phyloP scores from a whole-genome alignment of 2,888 invertebrate species.

The Sipha maydis region DNA sequence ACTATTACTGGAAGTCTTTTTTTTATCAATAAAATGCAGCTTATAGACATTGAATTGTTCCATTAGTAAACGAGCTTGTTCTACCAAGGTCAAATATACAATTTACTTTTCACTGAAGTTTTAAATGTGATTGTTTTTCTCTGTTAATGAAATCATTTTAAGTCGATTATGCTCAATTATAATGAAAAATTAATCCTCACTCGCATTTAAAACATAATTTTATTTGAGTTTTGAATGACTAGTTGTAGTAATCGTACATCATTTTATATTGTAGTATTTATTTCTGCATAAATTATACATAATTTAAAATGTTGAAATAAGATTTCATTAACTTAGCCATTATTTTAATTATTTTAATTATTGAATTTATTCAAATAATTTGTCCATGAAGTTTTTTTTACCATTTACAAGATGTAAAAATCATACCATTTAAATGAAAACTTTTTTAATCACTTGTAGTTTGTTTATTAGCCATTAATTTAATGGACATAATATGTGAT shows the following conservation, averaged over 20 bases:
- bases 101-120: not conserved
- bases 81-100: not conserved
- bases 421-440: too few species aligned
- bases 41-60: not conserved
- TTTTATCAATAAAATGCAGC: slow-evolving; percentile 8
- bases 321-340: not conserved
- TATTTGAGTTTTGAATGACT: not conserved
- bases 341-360: too few species aligned
- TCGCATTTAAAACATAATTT: not conserved
- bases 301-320: not conserved
- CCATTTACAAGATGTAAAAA: too few species aligned
- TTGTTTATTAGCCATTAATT: not conserved
- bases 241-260: too few species aligned
- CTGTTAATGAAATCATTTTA: not conserved
- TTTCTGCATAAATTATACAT: not conserved
- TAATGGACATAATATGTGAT: not conserved
- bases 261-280: not conserved
- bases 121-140: not conserved
- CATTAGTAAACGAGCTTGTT: not conserved
- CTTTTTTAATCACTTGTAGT: too few species aligned
- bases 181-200: not conserved
- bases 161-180: not conserved
- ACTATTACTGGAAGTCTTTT: not conserved
- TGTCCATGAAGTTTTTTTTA: too few species aligned
- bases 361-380: too few species aligned